These are phyloP conservation scores for Phengaris alcon DNA, from an alignment of 2,888 invertebrate genomes.

Conservation along the genomic window DNA sequence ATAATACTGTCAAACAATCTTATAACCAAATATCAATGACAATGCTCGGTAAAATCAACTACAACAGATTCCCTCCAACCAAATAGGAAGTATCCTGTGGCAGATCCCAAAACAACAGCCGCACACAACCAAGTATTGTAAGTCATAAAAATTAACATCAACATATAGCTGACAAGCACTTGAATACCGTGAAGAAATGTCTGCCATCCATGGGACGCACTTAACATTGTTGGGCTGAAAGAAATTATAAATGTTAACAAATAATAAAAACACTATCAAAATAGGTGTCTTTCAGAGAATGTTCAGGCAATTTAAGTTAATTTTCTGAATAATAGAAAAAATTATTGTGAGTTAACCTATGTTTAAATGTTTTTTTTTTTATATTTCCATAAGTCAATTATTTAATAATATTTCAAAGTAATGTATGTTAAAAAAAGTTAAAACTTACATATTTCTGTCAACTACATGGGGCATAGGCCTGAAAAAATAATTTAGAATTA, in stretches of 20 bases:
- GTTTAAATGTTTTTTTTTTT: too few relatives aligned
- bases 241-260: slow-evolving; percentile 32
- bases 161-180: slow-evolving; percentile 93
- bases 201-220: slow-evolving; percentile 90
- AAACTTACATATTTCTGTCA: slow-evolving; percentile 70
- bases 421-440: not conserved
- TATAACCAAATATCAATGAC: slow-evolving; percentile 82
- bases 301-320: too few relatives aligned
- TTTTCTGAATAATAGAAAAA: too few relatives aligned
- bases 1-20: slow-evolving; percentile 49
- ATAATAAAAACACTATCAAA: slow-evolving; percentile 30
- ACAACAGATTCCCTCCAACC: slow-evolving; percentile 97
- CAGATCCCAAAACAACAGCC: slow-evolving; percentile 93
- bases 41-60: slow-evolving; percentile 96
- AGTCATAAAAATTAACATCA: slow-evolving; percentile 98
- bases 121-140: slow-evolving; percentile 96
- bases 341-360: too few relatives aligned
- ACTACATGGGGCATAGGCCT: slow-evolving; percentile 68
- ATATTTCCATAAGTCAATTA: too few relatives aligned
- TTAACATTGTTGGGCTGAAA: slow-evolving; percentile 89
- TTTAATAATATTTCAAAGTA: not conserved
- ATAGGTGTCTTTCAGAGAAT: not conserved
- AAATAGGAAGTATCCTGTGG: slow-evolving; percentile 95
- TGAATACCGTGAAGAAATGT: slow-evolving; percentile 93
- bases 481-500: slow-evolving; percentile 40